phyloP scores from a whole-genome alignment of 2,888 invertebrate genomes.

The Polydrusus tereticollis region DNA sequence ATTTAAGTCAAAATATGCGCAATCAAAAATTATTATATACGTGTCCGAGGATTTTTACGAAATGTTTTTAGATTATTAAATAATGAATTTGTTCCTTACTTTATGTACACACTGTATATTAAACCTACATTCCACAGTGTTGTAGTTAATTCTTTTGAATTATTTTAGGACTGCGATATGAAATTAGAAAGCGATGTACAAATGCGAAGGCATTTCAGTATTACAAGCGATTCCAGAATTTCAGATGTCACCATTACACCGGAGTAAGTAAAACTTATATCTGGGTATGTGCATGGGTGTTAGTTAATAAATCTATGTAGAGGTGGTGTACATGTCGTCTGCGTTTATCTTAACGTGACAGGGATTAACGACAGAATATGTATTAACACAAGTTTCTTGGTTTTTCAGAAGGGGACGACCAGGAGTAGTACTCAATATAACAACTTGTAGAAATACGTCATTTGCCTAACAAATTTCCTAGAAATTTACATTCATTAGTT shows the following conservation, averaged over 20 bases:
- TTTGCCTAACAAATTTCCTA: conserved; percentile 15
- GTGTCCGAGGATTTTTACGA: too few relatives aligned
- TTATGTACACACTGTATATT: too few relatives aligned
- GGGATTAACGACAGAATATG: neutral
- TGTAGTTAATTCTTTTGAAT: conserved; percentile 28
- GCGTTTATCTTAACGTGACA: neutral
- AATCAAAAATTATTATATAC: too few relatives aligned
- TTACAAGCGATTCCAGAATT: conserved; percentile 64
- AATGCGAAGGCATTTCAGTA: conserved; percentile 71
- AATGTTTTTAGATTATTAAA: too few relatives aligned
- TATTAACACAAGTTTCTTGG: conserved; percentile 47
- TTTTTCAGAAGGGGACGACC: conserved; percentile 62
- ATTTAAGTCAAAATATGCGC: too few relatives aligned
- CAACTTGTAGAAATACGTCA: conserved; percentile 1
- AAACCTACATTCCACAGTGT: neutral
- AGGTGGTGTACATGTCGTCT: neutral
- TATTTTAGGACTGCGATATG: conserved; percentile 74
- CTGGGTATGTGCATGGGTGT: neutral
- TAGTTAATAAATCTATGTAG: neutral
- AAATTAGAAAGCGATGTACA: conserved; percentile 74
- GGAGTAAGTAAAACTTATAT: conserved; percentile 70
- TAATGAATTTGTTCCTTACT: too few relatives aligned
- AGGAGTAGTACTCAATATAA: conserved; percentile 11
- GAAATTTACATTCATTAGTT: conserved; percentile 10
- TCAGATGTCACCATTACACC: conserved; percentile 72